phyloP scores from a whole-genome alignment of 2,113 vertebrate genomes.

The Microcebus tavaratra region DNA sequence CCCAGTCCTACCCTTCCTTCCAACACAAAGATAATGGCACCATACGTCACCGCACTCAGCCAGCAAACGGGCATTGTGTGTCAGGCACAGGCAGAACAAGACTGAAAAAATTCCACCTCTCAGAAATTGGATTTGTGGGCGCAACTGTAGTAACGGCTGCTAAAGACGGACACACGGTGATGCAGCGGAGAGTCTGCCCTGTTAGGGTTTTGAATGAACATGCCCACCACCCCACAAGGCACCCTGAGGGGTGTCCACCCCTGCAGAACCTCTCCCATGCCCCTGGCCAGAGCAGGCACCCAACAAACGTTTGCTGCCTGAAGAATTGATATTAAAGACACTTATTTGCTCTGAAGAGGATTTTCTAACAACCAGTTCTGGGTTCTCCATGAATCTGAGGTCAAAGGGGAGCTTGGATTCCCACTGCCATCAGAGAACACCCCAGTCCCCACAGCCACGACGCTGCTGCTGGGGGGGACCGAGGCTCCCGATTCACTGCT shows the following conservation, averaged over 20 bases:
- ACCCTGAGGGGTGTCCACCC: not conserved
- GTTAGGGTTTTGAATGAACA: not conserved
- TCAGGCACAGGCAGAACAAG: not conserved
- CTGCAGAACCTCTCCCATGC: not conserved
- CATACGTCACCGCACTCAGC: not conserved
- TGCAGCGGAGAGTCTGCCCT: not conserved
- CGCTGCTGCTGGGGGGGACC: too few relatives aligned
- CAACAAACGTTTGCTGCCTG: too few relatives aligned
- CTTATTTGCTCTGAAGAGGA: too few relatives aligned
- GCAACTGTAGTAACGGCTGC: not conserved
- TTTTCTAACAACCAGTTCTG: too few relatives aligned
- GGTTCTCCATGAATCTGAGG: too few relatives aligned
- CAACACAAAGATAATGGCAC: not conserved
- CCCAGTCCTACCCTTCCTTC: not conserved
- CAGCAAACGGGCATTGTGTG: not conserved
- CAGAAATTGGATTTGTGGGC: not conserved
- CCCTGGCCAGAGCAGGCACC: not conserved
- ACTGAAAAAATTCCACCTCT: not conserved
- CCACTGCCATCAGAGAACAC: too few relatives aligned
- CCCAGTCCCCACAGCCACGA: too few relatives aligned
- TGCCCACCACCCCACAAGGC: not conserved
- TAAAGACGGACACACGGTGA: not conserved
- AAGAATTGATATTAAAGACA: too few relatives aligned
- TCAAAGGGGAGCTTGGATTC: too few relatives aligned
- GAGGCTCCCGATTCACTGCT: too few relatives aligned